Percentiles rank a stretch among this genome's conserved stretches.
These are phyloP conservation scores for Natrix natrix DNA, from an alignment of 2,797 vertebrate species.

Conservation along the genomic window DNA sequence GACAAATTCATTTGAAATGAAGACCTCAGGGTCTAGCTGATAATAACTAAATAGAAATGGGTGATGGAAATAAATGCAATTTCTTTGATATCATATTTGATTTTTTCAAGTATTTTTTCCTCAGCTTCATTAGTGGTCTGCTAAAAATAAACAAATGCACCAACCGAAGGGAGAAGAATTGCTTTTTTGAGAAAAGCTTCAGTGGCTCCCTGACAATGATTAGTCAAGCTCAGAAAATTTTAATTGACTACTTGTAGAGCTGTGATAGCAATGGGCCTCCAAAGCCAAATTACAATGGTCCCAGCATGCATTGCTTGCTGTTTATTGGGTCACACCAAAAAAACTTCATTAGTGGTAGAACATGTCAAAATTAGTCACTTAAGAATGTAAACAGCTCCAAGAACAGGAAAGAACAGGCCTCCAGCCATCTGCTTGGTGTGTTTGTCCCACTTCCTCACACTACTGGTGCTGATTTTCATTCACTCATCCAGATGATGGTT, in stretches of 20 bases:
- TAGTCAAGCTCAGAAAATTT: conserved; percentile 9
- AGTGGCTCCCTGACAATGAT: background rate
- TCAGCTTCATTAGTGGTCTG: background rate
- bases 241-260: conserved; percentile 45
- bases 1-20: background rate
- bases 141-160: background rate
- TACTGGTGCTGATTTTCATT: conserved; percentile 66
- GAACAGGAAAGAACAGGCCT: conserved; percentile 66
- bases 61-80: background rate
- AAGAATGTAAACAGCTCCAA: conserved; percentile 71
- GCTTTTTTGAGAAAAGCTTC: conserved; percentile 7
- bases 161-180: background rate
- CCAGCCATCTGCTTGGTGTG: conserved; percentile 73
- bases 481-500: conserved; percentile 71
- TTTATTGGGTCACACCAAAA: conserved; percentile 67
- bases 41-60: background rate
- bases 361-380: conserved; percentile 76
- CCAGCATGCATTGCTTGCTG: conserved; percentile 22
- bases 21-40: background rate
- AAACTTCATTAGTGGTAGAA: conserved; percentile 66
- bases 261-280: conserved; percentile 13
- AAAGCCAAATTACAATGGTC: conserved; percentile 36
- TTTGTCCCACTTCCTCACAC: conserved; percentile 59
- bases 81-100: background rate
- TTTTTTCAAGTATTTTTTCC: background rate